Evolutionary conservation across 92 coral and sea anemone genomes (phyloP).

Genomic region (Zoanthus sociatus): DNA sequence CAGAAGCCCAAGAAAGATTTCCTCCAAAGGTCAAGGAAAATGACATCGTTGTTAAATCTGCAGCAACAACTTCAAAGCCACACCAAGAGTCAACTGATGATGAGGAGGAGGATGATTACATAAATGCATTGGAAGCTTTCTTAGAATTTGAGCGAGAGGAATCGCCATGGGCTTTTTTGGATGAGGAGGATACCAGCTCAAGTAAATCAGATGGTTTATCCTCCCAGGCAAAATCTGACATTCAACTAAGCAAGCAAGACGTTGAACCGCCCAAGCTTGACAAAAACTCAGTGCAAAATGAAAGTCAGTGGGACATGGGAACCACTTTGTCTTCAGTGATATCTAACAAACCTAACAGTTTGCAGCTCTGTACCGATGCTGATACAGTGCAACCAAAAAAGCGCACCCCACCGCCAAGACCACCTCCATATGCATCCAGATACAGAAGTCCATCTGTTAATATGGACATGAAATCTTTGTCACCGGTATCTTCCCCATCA

Average conservation of each 20-base stretch:
- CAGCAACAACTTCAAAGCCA: background rate
- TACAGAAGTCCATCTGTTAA: background rate
- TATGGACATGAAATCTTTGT: background rate
- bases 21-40: background rate
- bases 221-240: background rate
- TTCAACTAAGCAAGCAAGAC: background rate
- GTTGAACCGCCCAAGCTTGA: background rate
- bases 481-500: background rate
- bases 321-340: background rate
- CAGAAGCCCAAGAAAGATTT: conserved; percentile 27
- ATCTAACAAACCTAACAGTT: background rate
- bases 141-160: conserved; percentile 44
- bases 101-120: conserved; percentile 25
- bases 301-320: background rate
- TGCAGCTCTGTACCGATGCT: background rate
- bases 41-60: background rate
- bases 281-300: background rate
- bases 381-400: background rate
- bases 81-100: background rate
- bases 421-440: conserved; percentile 36
- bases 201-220: conserved; percentile 14
- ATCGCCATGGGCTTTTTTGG: conserved; percentile 45
- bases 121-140: conserved; percentile 35
- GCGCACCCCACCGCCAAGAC: conserved; percentile 45
- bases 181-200: conserved; percentile 39